A percentile compares a stretch with the other conserved stretches of the same genome.
phyloP scores from a whole-genome alignment of 2,797 vertebrate species.

The Hozukius guyotensis region DNA sequence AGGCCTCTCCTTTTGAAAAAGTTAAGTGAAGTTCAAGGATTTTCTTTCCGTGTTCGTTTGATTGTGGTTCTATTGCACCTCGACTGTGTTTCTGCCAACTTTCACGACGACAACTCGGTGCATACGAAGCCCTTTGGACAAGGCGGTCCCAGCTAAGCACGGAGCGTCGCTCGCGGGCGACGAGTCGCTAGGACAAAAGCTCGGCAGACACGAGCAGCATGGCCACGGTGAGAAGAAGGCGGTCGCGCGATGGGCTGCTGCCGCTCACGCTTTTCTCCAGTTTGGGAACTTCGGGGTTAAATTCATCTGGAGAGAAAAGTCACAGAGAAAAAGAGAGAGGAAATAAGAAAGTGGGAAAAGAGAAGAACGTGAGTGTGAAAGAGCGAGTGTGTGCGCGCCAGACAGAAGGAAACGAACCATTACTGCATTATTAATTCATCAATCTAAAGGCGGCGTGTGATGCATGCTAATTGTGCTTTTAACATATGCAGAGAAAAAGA shows the following conservation, averaged over 20 bases:
- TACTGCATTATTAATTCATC: conserved; percentile 70
- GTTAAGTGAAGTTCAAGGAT: conserved; percentile 44
- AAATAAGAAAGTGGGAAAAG: conserved; percentile 14
- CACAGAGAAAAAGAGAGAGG: conserved; percentile 18
- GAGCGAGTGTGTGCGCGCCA: background rate
- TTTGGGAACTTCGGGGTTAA: conserved; percentile 93
- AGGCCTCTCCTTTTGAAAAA: conserved; percentile 72
- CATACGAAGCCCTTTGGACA: conserved; percentile 69
- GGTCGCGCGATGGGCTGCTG: conserved; percentile 93
- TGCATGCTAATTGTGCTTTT: conserved; percentile 58
- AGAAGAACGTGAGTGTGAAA: background rate
- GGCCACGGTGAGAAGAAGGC: conserved; percentile 90
- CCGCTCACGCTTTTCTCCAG: conserved; percentile 98
- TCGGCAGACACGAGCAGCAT: conserved; percentile 86
- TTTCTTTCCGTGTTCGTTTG: conserved; percentile 20
- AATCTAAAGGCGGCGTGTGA: conserved; percentile 50
- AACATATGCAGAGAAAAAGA: conserved; percentile 60
- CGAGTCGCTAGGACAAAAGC: conserved; percentile 89
- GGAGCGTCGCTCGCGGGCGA: conserved; percentile 15
- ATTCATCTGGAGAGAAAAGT: conserved; percentile 84
- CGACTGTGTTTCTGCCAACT: conserved; percentile 23
- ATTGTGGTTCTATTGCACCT: conserved; percentile 37
- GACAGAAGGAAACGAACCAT: conserved; percentile 50
- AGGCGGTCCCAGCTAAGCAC: conserved; percentile 56
- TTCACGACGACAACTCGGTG: conserved; percentile 46